phyloP scores from a whole-genome alignment of 2,888 invertebrate species.

The Agrochola circellaris region DNA sequence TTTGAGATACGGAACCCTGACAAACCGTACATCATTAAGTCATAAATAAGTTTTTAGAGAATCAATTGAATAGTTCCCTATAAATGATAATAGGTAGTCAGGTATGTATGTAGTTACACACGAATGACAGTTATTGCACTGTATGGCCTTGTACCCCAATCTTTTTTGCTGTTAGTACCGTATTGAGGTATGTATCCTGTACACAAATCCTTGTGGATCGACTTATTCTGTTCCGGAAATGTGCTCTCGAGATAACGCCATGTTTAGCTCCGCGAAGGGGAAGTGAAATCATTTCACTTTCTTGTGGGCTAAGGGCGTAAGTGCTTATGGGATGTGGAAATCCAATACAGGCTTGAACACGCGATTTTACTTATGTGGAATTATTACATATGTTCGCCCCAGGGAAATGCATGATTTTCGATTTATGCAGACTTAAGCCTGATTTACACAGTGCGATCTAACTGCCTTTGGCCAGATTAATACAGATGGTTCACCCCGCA shows the following conservation, averaged over 20 bases:
- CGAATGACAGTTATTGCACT: not conserved
- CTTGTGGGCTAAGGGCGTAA: slow-evolving; percentile 10
- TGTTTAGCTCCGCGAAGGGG: slow-evolving; percentile 17
- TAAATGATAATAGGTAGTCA: too few relatives aligned
- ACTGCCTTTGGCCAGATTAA: not conserved
- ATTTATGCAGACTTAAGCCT: not conserved
- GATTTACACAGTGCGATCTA: too few relatives aligned
- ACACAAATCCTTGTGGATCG: slow-evolving; percentile 36
- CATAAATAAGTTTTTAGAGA: not conserved
- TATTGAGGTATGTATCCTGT: not conserved
- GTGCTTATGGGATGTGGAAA: not conserved
- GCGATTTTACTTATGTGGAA: not conserved
- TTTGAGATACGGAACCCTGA: too few relatives aligned
- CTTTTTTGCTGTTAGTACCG: not conserved
- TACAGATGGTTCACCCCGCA: too few relatives aligned
- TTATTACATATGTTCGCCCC: not conserved
- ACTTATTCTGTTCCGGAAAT: slow-evolving; percentile 52
- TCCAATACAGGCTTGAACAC: slow-evolving; percentile 4
- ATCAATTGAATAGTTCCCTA: not conserved
- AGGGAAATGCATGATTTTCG: not conserved
- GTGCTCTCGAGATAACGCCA: slow-evolving; percentile 40
- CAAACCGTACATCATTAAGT: not conserved
- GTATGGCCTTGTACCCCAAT: too few relatives aligned
- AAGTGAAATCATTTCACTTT: slow-evolving; percentile 36
- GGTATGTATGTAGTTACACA: too few relatives aligned